Conservation (phyloP, 2,113 vertebrate genomes). For the Chlamydotis undulata region DNA sequence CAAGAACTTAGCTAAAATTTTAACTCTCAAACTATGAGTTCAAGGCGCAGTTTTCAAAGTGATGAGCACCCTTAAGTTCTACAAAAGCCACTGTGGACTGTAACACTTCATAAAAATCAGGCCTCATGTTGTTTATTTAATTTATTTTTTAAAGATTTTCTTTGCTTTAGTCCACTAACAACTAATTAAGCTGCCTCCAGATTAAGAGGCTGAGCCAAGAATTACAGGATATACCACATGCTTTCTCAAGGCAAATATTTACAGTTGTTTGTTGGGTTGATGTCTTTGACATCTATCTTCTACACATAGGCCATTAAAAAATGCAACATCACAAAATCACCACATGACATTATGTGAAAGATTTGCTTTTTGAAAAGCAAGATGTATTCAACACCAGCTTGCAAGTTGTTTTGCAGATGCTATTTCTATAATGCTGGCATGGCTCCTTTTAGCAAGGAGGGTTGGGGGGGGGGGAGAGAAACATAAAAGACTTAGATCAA, state of each 20-base stretch:
- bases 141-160: conserved; percentile 40
- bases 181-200: conserved; percentile 61
- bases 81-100: neutral
- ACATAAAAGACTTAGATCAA: conserved; percentile 70
- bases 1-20: neutral
- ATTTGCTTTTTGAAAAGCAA: conserved; percentile 45
- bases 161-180: conserved; percentile 66
- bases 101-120: conserved; percentile 45
- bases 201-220: conserved; percentile 31
- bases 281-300: conserved; percentile 22
- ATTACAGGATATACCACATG: conserved; percentile 58
- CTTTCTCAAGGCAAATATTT: conserved; percentile 47
- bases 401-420: conserved; percentile 60
- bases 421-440: conserved; percentile 59
- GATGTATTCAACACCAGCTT: neutral
- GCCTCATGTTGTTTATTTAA: conserved; percentile 35
- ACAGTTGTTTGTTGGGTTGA: conserved; percentile 14
- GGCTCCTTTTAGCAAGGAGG: conserved; percentile 34
- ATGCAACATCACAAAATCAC: conserved; percentile 33
- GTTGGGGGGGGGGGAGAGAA: neutral
- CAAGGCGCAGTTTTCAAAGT: neutral
- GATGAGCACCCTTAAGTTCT: conserved; percentile 5
- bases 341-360: conserved; percentile 37
- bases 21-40: neutral
- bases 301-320: neutral